phyloP scores from a whole-genome alignment of 1,140 invertebrate genomes.

The Pogonus chalceus region DNA sequence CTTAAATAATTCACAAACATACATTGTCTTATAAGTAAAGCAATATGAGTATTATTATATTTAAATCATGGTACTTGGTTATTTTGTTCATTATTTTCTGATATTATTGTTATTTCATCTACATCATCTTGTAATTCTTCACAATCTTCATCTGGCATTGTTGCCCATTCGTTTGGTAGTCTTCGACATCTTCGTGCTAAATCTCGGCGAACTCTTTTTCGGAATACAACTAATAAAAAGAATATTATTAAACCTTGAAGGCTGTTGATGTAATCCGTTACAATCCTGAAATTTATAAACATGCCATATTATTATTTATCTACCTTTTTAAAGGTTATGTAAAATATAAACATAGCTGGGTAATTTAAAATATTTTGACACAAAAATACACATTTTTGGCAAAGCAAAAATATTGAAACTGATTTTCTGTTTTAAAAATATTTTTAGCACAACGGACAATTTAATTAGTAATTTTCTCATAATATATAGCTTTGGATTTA shows the following conservation, averaged over 20 bases:
- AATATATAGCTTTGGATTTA: too few species aligned
- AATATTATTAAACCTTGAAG: slow-evolving; percentile 59
- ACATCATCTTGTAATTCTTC: slow-evolving; percentile 1
- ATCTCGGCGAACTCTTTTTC: slow-evolving; percentile 47
- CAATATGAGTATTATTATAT: too few species aligned
- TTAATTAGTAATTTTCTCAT: too few species aligned
- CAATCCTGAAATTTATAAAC: slow-evolving; percentile 40
- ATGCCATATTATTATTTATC: slow-evolving; percentile 10
- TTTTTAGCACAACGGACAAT: too few species aligned
- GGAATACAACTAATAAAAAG: slow-evolving; percentile 45
- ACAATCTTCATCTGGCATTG: slow-evolving; percentile 31
- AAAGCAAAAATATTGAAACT: too few species aligned
- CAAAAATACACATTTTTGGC: too few species aligned
- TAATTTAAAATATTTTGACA: too few species aligned
- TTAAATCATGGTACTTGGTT: too few species aligned
- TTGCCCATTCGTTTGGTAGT: slow-evolving; percentile 12
- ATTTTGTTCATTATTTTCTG: not conserved
- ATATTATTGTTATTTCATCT: not conserved
- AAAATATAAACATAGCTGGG: too few species aligned
- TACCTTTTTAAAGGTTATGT: too few species aligned
- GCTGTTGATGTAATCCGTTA: slow-evolving; percentile 50
- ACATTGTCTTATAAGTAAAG: too few species aligned
- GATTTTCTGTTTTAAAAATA: too few species aligned
- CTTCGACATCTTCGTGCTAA: slow-evolving; percentile 29
- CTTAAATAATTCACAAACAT: not conserved